Conservation (phyloP, 2,888 invertebrate genomes). For the Cerceris ruficornis region DNA sequence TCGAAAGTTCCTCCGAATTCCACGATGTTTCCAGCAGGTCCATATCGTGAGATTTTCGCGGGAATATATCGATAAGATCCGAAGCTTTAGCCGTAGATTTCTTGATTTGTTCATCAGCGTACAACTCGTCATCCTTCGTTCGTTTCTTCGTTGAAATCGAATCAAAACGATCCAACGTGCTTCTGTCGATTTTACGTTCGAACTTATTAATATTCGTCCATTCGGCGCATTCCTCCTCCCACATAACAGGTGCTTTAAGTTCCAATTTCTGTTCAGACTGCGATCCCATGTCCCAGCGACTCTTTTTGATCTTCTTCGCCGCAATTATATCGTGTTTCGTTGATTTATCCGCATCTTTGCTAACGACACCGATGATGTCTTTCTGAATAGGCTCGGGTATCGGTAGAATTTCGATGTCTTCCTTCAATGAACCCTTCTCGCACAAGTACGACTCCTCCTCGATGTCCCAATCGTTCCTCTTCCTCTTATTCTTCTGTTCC, state of each 20-base stretch:
- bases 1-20: slow-evolving; percentile 35
- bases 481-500: slow-evolving; percentile 62
- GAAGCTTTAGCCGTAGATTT: slow-evolving; percentile 22
- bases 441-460: slow-evolving; percentile 58
- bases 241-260: slow-evolving; percentile 65
- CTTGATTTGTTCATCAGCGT: slow-evolving; percentile 28
- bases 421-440: slow-evolving; percentile 32
- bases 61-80: slow-evolving; percentile 48
- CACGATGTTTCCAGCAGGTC: slow-evolving; percentile 50
- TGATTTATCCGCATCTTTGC: slow-evolving; percentile 11
- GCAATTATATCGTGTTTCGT: slow-evolving; percentile 24
- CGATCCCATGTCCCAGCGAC: slow-evolving; percentile 76
- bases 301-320: slow-evolving; percentile 65
- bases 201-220: slow-evolving; percentile 59
- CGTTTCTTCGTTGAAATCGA: slow-evolving; percentile 25
- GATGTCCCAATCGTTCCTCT: slow-evolving; percentile 66
- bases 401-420: slow-evolving; percentile 12
- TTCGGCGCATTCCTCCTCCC: slow-evolving; percentile 68
- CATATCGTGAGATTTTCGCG: slow-evolving; percentile 43
- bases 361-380: slow-evolving; percentile 10
- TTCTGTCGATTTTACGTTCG: slow-evolving; percentile 34
- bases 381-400: slow-evolving; percentile 18
- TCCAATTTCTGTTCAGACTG: slow-evolving; percentile 69
- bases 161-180: slow-evolving; percentile 20
- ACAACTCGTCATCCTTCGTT: slow-evolving; percentile 28